Percentiles rank a stretch among this genome's conserved stretches.
Conservation (phyloP, 2,797 vertebrate species). For the Poeciliopsis gracilis region DNA sequence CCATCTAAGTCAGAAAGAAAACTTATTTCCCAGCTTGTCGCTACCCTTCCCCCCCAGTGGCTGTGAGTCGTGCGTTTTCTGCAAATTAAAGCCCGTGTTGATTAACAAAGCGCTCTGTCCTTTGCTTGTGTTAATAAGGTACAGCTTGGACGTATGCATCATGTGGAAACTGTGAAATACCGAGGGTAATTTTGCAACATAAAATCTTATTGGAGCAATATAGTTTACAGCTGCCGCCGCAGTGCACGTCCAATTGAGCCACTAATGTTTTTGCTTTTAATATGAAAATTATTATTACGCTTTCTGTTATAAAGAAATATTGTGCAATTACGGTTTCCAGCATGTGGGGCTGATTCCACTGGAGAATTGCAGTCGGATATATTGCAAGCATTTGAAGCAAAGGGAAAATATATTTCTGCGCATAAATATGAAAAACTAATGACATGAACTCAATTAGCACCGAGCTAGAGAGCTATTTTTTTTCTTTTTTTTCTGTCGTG, state of each 20-base stretch:
- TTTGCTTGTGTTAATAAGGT: conserved; percentile 57
- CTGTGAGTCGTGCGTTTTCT: conserved; percentile 33
- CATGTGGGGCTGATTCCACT: conserved; percentile 45
- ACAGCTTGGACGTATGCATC: conserved; percentile 57
- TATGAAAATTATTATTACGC: conserved; percentile 69
- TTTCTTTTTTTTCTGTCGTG: background rate
- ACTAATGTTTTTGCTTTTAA: conserved; percentile 72
- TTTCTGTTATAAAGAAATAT: conserved; percentile 70
- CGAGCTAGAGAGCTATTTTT: background rate
- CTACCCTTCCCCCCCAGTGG: background rate
- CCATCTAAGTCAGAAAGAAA: conserved; percentile 56
- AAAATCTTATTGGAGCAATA: conserved; percentile 73
- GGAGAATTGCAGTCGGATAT: conserved; percentile 42
- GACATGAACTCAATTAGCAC: conserved; percentile 46
- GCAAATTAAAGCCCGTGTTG: conserved; percentile 59
- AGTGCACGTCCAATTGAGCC: conserved; percentile 65
- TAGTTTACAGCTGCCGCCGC: conserved; percentile 67
- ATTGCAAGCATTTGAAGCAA: conserved; percentile 38
- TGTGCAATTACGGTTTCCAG: conserved; percentile 56
- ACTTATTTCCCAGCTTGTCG: conserved; percentile 60
- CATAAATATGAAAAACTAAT: conserved; percentile 57
- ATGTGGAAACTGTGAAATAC: conserved; percentile 61
- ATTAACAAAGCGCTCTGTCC: conserved; percentile 57
- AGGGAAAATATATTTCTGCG: conserved; percentile 22
- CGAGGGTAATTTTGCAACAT: conserved; percentile 65